Evolutionary conservation across 2,888 invertebrate species (phyloP), one percentile per base, ranked within the genome.

Genomic region (Argynnis bischoffii): DNA sequence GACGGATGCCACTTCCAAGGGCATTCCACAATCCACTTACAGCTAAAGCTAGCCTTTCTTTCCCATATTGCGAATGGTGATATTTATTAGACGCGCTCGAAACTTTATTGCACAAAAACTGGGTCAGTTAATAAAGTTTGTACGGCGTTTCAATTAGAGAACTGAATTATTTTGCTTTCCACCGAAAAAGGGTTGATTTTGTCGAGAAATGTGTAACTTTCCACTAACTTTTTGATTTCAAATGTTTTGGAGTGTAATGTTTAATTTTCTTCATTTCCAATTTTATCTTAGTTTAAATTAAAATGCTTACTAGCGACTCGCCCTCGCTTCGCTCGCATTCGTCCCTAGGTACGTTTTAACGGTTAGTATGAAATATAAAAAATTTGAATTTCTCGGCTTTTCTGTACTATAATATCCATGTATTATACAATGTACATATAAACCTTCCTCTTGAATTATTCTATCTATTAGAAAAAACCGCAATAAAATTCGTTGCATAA

Each of bases 21-120:
- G 14, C 67, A 70, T 46, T 69, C 69, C 54, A 66, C 60, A 67
- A 71, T 67, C 69, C 65, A 69, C 70, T 73, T 70, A 71, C 63
- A 64, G 65, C 70, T 69, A 61, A 70, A 64, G 63, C 70, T 64
- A 53, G 67, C 46, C 47, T 67, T 72, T 71, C 67, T 68, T 72
- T 72, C 69, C 68, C 67, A 72, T 72, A 74, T 73, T 70, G 73
- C 67, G 66, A 71, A 71, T 71, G 70, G 63, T 60, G 70, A 71
- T 72, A 75, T 75, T 72, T 72, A 74, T 75, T 72, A 72, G 72
- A 74, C 60, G 69, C 47, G 55, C 59, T 69, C 63, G 41, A 55
- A 70, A 66, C 64, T 70, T 70, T 70, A 68, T 67, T 72, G 65
- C 46, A 53, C 57, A 50, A 63, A 66, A 63, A 31, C 63, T 61